Evolutionary conservation across 2,888 invertebrate genomes (phyloP).

Genomic region (Tromatobia lineatoria): DNA sequence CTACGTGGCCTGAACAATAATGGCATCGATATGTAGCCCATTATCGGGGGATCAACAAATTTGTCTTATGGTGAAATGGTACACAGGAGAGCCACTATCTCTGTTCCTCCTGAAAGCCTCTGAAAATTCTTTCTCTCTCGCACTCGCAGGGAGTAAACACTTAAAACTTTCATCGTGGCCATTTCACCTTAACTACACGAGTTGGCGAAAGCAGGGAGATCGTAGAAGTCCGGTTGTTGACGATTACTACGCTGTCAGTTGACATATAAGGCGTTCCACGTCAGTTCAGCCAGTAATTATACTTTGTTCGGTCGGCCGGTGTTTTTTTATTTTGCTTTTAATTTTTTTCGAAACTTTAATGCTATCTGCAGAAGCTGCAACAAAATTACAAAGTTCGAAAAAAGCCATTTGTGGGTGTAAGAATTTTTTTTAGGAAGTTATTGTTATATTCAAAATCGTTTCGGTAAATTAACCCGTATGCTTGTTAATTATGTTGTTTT

Average conservation of each 20-base stretch:
- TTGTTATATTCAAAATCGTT: too few relatives aligned
- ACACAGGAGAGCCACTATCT: conserved; percentile 3
- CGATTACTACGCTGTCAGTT: background rate
- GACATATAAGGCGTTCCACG: too few relatives aligned
- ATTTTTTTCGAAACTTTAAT: too few relatives aligned
- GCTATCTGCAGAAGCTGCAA: too few relatives aligned
- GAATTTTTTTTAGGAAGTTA: too few relatives aligned
- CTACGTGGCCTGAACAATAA: background rate
- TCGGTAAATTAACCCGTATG: too few relatives aligned
- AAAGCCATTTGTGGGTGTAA: too few relatives aligned
- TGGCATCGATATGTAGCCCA: conserved; percentile 15
- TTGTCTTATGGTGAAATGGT: conserved; percentile 38
- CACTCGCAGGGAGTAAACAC: background rate
- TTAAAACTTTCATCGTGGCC: background rate
- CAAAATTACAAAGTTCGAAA: too few relatives aligned
- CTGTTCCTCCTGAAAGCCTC: background rate
- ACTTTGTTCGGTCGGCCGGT: too few relatives aligned
- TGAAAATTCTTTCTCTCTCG: background rate
- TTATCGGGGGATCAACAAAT: conserved; percentile 42
- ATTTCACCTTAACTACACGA: background rate
- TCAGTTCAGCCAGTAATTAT: too few relatives aligned
- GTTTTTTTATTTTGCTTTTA: too few relatives aligned
- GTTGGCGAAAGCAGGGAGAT: background rate
- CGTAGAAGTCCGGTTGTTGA: background rate
- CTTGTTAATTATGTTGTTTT: too few relatives aligned